These are phyloP conservation scores for Parotocinclus haroldoi DNA, from an alignment of 2,797 vertebrate genomes.

Conservation along the genomic window DNA sequence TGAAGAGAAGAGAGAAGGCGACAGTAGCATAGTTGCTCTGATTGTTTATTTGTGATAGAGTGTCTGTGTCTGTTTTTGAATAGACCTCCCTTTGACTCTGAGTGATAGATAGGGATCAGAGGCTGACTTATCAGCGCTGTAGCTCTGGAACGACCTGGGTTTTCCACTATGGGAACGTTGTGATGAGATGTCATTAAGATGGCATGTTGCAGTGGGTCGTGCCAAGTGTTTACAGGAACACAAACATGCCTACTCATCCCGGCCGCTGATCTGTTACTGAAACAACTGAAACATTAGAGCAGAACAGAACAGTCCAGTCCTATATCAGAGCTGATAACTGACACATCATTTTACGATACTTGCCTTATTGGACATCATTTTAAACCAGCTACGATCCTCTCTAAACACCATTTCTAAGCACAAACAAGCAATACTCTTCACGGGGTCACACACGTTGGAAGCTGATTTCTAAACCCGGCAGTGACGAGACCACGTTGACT, in stretches of 20 bases:
- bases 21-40: constrained; percentile 7
- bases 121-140: constrained; percentile 62
- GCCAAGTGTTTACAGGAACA: constrained; percentile 41
- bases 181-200: constrained; percentile 52
- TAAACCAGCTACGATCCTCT: no score
- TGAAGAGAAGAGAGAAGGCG: constrained; percentile 11
- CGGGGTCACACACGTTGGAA: no score
- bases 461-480: no score
- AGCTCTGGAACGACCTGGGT: constrained; percentile 45
- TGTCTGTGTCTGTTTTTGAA: constrained; percentile 32
- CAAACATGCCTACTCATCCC: constrained; percentile 24
- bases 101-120: constrained; percentile 75
- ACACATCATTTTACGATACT: no score
- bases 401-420: no score
- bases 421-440: no score
- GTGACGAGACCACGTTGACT: no score
- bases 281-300: neutral
- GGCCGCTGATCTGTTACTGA: constrained; percentile 2
- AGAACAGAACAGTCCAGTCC: no score
- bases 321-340: no score
- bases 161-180: constrained; percentile 36
- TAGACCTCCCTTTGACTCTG: constrained; percentile 61
- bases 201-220: constrained; percentile 38
- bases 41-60: constrained; percentile 40
- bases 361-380: no score